Base-by-base conservation (phyloP, 2,113 vertebrate species). In the Cyphotilapia sp. region DNA sequence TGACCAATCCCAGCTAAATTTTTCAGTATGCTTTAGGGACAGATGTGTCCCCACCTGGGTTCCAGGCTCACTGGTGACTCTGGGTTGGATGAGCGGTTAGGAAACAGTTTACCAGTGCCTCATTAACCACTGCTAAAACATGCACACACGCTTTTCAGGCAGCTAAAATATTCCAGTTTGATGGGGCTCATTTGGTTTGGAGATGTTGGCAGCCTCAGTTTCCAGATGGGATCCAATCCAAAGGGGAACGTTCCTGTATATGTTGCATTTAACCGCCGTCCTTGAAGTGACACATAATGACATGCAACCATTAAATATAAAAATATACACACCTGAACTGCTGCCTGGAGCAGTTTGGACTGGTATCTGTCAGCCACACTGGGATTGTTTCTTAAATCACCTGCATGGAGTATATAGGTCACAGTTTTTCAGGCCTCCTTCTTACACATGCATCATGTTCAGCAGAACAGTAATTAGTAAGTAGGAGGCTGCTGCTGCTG, bases 181-280 rank as follows among this genome's bases (percentile, higher is more conserved):
- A 80, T 12, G n/a, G 27, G 27, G 33, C 83, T 88, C 81, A 88
- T 90, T 89, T 90, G 88, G 86, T 94, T 91, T 90, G 87, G 56
- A 83, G 89, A 89, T 90, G 71, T 57, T 51, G 14, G 40, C 88
- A 54, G 56, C 86, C 38, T 78, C 66, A 78, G 31, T 33, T 90
- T 78, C 66, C 86, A 81, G 85, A 81, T 74, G 80, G 83, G 19
- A 85, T 40, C 53, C 59, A 31, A 35, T 88, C 83, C 80, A 69
- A 61, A 45, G 8, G 22, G 82, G 83, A 92, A 45, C 2, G 3
- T 29, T 89, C 17, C 3, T 14, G 59, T 74, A 35, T 53, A 29
- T 31, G 31, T 80, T 35, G 49, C n/a, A 17, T 78, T 88, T 49
- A 71, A 90, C 78, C 19, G 8, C 40, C n/a, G 80, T 8, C 56